phyloP scores from a whole-genome alignment of 1,140 invertebrate genomes.

The Argopecten irradians region DNA sequence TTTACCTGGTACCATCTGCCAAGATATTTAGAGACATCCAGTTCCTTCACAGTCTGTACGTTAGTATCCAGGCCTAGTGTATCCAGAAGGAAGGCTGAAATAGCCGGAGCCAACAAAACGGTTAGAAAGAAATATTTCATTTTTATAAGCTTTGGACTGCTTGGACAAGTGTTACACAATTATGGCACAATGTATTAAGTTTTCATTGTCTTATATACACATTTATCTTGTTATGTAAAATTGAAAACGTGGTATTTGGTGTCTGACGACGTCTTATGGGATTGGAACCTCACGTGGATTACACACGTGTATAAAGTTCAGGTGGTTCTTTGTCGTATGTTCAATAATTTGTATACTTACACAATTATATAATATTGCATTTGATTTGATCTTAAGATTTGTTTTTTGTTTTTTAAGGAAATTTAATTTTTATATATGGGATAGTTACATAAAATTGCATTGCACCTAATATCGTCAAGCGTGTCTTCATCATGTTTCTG shows the following conservation, averaged over 20 bases:
- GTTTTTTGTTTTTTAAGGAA: too few species aligned
- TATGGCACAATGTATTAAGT: background rate
- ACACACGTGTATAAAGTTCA: background rate
- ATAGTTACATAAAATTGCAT: too few species aligned
- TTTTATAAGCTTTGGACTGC: background rate
- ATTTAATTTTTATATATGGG: too few species aligned
- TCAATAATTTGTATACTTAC: too few species aligned
- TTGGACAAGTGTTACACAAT: background rate
- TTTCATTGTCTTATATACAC: background rate
- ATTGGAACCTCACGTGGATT: background rate
- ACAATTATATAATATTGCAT: too few species aligned
- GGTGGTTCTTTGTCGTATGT: too few species aligned
- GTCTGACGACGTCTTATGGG: background rate
- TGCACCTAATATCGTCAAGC: too few species aligned
- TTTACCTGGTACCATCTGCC: slow-evolving; percentile 63
- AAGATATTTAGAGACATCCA: slow-evolving; percentile 62
- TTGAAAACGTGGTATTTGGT: background rate
- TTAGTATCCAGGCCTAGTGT: slow-evolving; percentile 36
- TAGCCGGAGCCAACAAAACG: background rate
- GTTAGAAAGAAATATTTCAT: background rate
- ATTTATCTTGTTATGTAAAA: background rate
- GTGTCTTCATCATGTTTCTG: too few species aligned
- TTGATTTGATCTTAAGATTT: too few species aligned
- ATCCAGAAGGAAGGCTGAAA: slow-evolving; percentile 45
- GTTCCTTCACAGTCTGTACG: slow-evolving; percentile 34